These are phyloP conservation scores for Suncus etruscus DNA, from an alignment of 2,113 vertebrate species.

Conservation along the genomic window DNA sequence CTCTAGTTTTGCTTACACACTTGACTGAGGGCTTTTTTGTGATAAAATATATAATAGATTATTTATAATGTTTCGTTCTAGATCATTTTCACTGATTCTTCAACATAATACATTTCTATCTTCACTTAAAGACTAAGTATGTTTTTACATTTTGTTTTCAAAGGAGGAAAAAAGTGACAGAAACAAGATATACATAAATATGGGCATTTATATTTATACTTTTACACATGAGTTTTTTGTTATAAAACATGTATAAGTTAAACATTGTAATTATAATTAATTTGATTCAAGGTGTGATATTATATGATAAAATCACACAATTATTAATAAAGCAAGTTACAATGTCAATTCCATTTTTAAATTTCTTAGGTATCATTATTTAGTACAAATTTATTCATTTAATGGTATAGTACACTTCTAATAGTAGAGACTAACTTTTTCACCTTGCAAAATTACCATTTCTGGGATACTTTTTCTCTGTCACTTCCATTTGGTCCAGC, in stretches of 20 bases:
- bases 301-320: not conserved
- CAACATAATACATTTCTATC: not conserved
- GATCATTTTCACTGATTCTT: conserved; percentile 44
- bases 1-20: not conserved
- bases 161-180: not conserved
- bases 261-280: not conserved
- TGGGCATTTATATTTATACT: not conserved
- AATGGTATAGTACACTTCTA: not conserved
- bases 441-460: not conserved
- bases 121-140: not conserved
- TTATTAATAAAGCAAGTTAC: conserved; percentile 7
- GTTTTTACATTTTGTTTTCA: not conserved
- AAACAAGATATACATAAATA: not conserved
- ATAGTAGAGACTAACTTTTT: not conserved
- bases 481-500: not conserved
- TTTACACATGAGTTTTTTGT: not conserved
- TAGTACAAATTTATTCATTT: no score
- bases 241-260: not conserved
- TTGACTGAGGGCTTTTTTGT: conserved; percentile 5
- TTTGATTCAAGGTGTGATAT: conserved; percentile 6
- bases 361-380: not conserved
- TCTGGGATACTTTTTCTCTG: fast-evolving
- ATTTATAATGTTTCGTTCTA: conserved; percentile 37
- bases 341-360: not conserved
- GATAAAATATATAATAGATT: conserved; percentile 56